These are phyloP conservation scores for Todiramphus saurophagus DNA, from an alignment of 2,113 vertebrate species.

Conservation along the genomic window DNA sequence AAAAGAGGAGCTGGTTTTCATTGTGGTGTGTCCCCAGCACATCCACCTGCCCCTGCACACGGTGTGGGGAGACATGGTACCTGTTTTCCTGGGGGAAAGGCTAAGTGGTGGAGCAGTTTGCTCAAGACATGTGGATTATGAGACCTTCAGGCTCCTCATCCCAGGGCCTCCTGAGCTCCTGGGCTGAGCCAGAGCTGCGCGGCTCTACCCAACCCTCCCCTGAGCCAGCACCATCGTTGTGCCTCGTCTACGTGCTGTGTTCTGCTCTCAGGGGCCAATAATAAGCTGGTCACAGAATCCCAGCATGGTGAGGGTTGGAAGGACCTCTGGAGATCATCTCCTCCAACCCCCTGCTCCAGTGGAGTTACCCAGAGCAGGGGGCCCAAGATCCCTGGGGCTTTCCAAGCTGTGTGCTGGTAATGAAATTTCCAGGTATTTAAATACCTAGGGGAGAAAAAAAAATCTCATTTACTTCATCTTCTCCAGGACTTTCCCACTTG, in stretches of 20 bases:
- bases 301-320: background rate
- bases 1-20: background rate
- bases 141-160: background rate
- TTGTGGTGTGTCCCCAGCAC: accelerated
- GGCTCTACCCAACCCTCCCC: background rate
- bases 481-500: background rate
- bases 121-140: background rate
- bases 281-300: background rate
- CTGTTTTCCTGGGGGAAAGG: background rate
- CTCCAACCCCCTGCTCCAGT: background rate
- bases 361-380: background rate
- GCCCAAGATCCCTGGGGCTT: background rate
- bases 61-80: background rate
- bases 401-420: background rate
- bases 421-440: background rate
- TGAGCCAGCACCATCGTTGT: accelerated
- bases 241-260: accelerated
- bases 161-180: accelerated
- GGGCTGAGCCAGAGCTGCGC: background rate
- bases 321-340: background rate
- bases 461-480: background rate
- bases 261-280: background rate
- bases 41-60: accelerated
- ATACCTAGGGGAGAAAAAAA: background rate
- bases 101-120: background rate